phyloP scores from a whole-genome alignment of 1,140 invertebrate genomes.

The Musca vetustissima region DNA sequence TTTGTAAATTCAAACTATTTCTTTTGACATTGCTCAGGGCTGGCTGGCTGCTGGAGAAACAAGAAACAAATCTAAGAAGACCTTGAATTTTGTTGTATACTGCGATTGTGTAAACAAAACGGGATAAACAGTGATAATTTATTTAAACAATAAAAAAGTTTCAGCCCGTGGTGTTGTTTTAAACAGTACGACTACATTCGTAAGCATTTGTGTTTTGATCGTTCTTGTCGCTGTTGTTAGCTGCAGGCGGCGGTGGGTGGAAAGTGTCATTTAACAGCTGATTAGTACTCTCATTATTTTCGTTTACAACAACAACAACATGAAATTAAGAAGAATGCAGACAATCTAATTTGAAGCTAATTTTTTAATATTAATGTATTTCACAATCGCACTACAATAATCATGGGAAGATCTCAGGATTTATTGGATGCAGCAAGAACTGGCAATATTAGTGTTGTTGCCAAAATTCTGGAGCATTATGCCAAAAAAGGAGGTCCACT shows the following conservation, averaged over 20 bases:
- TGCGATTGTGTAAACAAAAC: slow-evolving; percentile 18
- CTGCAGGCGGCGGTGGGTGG: background rate
- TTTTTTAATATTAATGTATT: no score
- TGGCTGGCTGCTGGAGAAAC: no score
- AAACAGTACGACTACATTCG: no score
- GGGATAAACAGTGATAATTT: slow-evolving; percentile 10
- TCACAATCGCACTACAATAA: background rate
- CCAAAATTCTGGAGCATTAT: slow-evolving; percentile 85
- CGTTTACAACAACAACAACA: no score
- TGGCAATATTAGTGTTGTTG: slow-evolving; percentile 83
- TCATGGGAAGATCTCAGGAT: slow-evolving; percentile 73
- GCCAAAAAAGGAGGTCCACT: slow-evolving; percentile 89
- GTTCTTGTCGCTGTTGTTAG: background rate
- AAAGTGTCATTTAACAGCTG: background rate
- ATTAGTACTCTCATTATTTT: background rate
- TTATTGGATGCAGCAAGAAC: slow-evolving; percentile 90
- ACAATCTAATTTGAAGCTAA: slow-evolving; percentile 19
- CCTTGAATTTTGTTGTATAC: slow-evolving; percentile 18
- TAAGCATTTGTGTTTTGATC: background rate
- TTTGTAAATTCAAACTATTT: no score
- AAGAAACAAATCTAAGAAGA: background rate
- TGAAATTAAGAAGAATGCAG: background rate
- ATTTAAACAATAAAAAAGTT: slow-evolving; percentile 6
- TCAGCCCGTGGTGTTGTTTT: no score
- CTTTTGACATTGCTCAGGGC: slow-evolving; percentile 15